A percentile compares a stretch with the other conserved stretches of the same genome.
These are phyloP conservation scores for Cotesia congregata DNA, from an alignment of 2,888 invertebrate genomes.

Conservation along the genomic window DNA sequence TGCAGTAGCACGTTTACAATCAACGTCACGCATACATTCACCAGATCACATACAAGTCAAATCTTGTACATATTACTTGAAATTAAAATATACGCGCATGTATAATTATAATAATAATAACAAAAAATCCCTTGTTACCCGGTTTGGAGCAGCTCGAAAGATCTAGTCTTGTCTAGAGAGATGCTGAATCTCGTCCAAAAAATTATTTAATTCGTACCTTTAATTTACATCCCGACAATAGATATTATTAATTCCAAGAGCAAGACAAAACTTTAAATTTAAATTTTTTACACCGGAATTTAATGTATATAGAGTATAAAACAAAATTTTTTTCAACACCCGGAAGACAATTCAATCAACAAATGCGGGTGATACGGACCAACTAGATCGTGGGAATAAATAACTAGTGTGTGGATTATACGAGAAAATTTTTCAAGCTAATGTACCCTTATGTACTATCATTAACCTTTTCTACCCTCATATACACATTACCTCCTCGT, in stretches of 20 bases:
- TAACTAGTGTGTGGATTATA: constrained; percentile 19
- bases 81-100: neutral
- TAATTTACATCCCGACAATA: neutral
- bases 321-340: constrained; percentile 45
- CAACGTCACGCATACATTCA: constrained; percentile 53
- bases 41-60: constrained; percentile 54
- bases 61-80: constrained; percentile 34
- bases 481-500: constrained; percentile 4
- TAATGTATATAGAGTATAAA: neutral
- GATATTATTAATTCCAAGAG: neutral
- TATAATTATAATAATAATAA: neutral
- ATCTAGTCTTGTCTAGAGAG: neutral
- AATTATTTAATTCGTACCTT: neutral
- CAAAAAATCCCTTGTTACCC: neutral
- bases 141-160: neutral
- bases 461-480: constrained; percentile 31
- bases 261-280: neutral
- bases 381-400: constrained; percentile 45
- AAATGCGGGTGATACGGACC: constrained; percentile 46
- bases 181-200: neutral
- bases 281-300: neutral
- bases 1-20: constrained; percentile 59
- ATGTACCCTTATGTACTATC: constrained; percentile 10
- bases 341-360: constrained; percentile 48
- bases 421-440: constrained; percentile 22